Conservation (phyloP, 2,113 vertebrate species). For the Caretta caretta region DNA sequence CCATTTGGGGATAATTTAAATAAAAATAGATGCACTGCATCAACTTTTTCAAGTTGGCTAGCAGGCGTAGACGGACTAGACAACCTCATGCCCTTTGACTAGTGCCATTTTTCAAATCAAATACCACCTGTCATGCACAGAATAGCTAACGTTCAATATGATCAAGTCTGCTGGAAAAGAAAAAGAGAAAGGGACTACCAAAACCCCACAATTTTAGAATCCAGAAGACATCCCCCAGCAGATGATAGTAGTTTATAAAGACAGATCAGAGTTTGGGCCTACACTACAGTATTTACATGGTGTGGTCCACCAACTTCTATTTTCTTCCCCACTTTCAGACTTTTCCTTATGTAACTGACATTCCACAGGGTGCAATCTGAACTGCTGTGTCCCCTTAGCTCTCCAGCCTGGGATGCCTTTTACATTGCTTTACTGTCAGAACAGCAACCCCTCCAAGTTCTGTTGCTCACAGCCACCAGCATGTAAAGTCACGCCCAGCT, state of each 20-base stretch:
- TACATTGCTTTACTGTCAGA: background rate
- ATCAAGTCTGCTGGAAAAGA: background rate
- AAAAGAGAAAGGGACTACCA: background rate
- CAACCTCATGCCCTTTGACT: background rate
- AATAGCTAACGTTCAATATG: background rate
- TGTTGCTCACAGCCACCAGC: background rate
- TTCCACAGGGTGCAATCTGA: background rate
- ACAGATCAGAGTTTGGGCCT: background rate
- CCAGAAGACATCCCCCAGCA: background rate
- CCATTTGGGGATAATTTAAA: too few relatives aligned
- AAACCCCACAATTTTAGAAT: background rate
- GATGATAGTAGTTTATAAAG: constrained; percentile 11
- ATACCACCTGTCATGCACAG: background rate
- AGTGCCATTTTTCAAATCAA: background rate
- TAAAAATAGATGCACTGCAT: background rate
- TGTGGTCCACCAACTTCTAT: background rate
- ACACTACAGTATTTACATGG: background rate
- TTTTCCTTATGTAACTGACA: background rate
- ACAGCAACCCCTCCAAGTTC: background rate
- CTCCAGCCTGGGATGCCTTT: background rate
- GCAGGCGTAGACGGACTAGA: fast-evolving
- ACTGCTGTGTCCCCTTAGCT: background rate
- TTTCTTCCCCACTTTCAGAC: background rate
- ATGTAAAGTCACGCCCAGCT: background rate
- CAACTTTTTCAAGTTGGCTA: background rate